These are phyloP conservation scores for Megalops cyprinoides DNA, from an alignment of 2,797 vertebrate genomes.

Conservation along the genomic window DNA sequence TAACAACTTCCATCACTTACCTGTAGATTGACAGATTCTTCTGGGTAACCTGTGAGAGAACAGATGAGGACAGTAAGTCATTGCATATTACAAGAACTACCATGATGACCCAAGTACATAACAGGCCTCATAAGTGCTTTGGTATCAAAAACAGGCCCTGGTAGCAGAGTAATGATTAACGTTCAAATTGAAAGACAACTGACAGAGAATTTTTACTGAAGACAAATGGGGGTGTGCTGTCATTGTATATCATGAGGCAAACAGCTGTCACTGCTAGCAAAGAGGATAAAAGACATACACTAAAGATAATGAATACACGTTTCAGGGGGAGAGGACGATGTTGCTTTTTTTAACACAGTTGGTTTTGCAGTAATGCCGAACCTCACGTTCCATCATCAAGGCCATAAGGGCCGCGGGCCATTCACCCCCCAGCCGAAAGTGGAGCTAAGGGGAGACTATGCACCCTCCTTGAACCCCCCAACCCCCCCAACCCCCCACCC, in stretches of 20 bases:
- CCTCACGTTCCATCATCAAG: conserved; percentile 29
- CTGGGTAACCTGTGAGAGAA: neutral
- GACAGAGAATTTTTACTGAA: neutral
- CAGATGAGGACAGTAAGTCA: neutral
- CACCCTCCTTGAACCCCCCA: neutral
- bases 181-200: neutral
- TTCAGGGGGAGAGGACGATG: neutral
- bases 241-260: neutral
- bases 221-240: neutral
- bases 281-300: neutral
- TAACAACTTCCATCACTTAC: neutral
- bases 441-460: neutral
- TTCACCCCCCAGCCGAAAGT: conserved; percentile 17
- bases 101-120: neutral
- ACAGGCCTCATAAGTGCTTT: neutral
- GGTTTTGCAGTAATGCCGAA: conserved; percentile 10
- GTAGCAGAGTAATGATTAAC: neutral
- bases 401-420: conserved; percentile 25
- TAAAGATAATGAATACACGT: neutral
- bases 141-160: neutral
- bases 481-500: neutral
- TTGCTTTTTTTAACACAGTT: conserved; percentile 11
- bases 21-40: neutral
- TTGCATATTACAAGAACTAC: neutral
- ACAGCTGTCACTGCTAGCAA: neutral